Base-by-base conservation (phyloP, 2,888 invertebrate species). In the Trichogramma dendrolimi region DNA sequence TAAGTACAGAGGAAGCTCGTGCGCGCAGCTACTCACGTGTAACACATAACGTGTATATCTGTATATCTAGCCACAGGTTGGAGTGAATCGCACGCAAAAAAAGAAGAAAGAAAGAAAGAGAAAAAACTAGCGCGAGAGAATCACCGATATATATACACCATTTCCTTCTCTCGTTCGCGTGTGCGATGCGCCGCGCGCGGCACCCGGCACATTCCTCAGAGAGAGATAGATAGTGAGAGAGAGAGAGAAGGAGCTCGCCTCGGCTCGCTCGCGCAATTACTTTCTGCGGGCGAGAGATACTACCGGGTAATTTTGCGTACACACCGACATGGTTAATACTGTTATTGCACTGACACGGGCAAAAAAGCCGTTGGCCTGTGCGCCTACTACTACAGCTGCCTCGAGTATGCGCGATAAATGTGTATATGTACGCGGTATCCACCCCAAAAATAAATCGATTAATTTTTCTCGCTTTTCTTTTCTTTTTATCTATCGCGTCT, bases 281-380 rank as follows among this genome's bases (percentile, higher is more conserved):
- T 50, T 39, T 50, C 38, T 4, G 50, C 50, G 50, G n/a, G 40
- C 6, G 40, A 7, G 47, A n/a, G 47, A 47, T 61, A 63, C 66
- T 66, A 66, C 66, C 61, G 66, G 61, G 66, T 66, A 66, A 66
- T 66, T 66, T 66, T 66, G 63, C 63, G 63, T 63, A 66, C 66
- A 61, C 61, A 4, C 7, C 52, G 27, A 27, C 27, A 3, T 27
- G 27, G 27, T 27, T 27, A 27, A 27, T 27, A 27, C 27, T 27
- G 27, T 27, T 27, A 27, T 27, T 27, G 27, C 27, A 27, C 27
- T 27, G 27, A 27, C 27, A 27, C 27, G 27, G 3, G 27, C 27
- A 27, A 27, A 27, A 27, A 27, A 27, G 27, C 27, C 27, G 27
- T 27, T 27, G 27, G 27, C 27, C 27, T 27, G 27, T 2, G 27